Evolutionary conservation across 2,888 invertebrate species (phyloP).

Genomic region (Hipparchia sbordonii): DNA sequence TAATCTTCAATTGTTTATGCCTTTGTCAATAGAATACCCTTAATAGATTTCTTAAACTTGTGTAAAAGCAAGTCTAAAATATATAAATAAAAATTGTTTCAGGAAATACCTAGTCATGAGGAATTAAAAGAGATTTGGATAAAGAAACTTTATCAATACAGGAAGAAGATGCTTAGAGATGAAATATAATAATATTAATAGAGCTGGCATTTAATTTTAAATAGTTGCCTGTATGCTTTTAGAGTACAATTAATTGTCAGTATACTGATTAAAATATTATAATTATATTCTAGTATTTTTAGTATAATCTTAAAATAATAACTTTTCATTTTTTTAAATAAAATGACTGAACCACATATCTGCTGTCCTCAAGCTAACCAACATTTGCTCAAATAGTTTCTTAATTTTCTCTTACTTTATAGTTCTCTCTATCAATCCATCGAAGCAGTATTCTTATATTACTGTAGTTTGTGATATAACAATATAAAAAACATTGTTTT

Average conservation of each 20-base stretch:
- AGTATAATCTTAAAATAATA: background rate
- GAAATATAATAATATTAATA: constrained; percentile 46
- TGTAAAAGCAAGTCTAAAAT: too few species aligned
- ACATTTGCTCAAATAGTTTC: too few species aligned
- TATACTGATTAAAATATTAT: background rate
- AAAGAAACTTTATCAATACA: constrained; percentile 85
- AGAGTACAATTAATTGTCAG: too few species aligned
- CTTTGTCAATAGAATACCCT: too few species aligned
- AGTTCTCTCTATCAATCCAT: too few species aligned
- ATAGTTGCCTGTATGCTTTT: background rate
- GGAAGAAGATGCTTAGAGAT: constrained; percentile 84
- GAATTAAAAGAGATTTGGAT: constrained; percentile 89
- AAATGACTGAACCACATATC: background rate
- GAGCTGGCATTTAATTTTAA: background rate
- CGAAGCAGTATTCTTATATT: too few species aligned
- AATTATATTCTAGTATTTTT: background rate
- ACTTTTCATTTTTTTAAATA: background rate
- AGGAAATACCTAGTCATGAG: constrained; percentile 88
- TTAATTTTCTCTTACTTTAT: too few species aligned
- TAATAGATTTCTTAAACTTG: too few species aligned
- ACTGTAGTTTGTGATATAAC: too few species aligned
- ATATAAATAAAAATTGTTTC: constrained; percentile 49
- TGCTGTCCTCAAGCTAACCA: too few species aligned
- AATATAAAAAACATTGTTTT: too few species aligned
- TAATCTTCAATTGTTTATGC: too few species aligned